These are phyloP conservation scores for Oceanodroma leucorhoa DNA, from an alignment of 2,797 vertebrate genomes.

Conservation along the genomic window DNA sequence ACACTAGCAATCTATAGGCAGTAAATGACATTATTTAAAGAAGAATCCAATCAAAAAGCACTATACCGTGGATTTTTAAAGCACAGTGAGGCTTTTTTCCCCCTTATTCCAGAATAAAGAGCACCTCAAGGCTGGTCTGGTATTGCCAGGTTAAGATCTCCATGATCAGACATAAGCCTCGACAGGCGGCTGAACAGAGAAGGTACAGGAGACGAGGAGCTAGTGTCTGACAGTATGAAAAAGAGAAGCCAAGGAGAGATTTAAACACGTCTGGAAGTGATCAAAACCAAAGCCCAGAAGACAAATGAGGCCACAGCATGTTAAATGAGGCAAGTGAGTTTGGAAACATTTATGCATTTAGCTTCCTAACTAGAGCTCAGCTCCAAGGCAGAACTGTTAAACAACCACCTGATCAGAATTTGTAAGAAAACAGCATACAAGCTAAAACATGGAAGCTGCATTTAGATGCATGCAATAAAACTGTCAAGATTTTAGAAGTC, in stretches of 20 bases:
- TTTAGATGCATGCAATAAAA: slow-evolving; percentile 8
- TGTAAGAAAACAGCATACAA: neutral
- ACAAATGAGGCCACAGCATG: slow-evolving; percentile 10
- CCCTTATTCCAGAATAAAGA: neutral
- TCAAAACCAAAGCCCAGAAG: slow-evolving; percentile 17
- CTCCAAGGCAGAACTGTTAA: slow-evolving; percentile 31
- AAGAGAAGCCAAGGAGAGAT: neutral
- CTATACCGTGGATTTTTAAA: neutral
- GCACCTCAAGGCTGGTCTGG: neutral
- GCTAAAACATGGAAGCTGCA: neutral
- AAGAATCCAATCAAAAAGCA: neutral
- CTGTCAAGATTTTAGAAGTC: neutral
- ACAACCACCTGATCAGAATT: slow-evolving; percentile 17
- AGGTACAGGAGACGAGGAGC: neutral
- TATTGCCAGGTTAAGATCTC: neutral
- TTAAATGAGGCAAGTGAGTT: slow-evolving; percentile 43
- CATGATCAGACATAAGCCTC: neutral
- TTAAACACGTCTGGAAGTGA: neutral
- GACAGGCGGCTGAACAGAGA: neutral
- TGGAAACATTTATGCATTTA: slow-evolving; percentile 30
- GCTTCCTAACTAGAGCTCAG: neutral
- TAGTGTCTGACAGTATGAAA: neutral
- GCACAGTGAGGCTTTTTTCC: neutral
- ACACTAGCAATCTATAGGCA: neutral
- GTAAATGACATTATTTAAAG: neutral